Percentiles rank a stretch among this genome's conserved stretches.
Conservation (phyloP, 2,888 invertebrate genomes). For the Chalcis sispes region DNA sequence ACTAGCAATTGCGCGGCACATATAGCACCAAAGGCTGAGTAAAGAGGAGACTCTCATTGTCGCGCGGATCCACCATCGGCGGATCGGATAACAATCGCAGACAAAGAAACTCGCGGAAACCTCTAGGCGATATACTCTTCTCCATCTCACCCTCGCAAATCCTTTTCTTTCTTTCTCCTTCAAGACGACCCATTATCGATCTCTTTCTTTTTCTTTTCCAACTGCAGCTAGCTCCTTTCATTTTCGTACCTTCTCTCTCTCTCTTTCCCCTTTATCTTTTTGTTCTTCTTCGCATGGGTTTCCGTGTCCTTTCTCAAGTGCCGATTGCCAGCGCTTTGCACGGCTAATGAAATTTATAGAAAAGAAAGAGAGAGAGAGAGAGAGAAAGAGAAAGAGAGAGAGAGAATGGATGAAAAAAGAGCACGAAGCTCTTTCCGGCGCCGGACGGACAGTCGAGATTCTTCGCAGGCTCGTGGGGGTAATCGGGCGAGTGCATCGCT, state of each 20-base stretch:
- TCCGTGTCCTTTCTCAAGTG: not conserved
- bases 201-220: not conserved
- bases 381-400: not conserved
- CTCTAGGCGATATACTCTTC: not conserved
- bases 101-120: constrained; percentile 29
- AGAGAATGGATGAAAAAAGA: no score
- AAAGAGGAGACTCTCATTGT: constrained; percentile 34
- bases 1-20: not conserved
- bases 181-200: constrained; percentile 43
- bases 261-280: not conserved
- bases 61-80: constrained; percentile 12
- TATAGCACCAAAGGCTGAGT: constrained; percentile 20
- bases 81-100: constrained; percentile 44
- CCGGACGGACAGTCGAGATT: not conserved
- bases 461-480: not conserved
- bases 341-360: constrained; percentile 40
- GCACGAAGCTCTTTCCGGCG: not conserved
- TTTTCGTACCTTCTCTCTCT: not conserved
- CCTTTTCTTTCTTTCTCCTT: constrained; percentile 4
- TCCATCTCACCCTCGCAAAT: not conserved
- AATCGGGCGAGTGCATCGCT: not conserved
- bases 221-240: not conserved
- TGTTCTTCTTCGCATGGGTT: not conserved
- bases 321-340: constrained; percentile 22
- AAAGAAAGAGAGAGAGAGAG: not conserved